Conservation (phyloP, 2,113 vertebrate genomes). For the Vombatus ursinus region DNA sequence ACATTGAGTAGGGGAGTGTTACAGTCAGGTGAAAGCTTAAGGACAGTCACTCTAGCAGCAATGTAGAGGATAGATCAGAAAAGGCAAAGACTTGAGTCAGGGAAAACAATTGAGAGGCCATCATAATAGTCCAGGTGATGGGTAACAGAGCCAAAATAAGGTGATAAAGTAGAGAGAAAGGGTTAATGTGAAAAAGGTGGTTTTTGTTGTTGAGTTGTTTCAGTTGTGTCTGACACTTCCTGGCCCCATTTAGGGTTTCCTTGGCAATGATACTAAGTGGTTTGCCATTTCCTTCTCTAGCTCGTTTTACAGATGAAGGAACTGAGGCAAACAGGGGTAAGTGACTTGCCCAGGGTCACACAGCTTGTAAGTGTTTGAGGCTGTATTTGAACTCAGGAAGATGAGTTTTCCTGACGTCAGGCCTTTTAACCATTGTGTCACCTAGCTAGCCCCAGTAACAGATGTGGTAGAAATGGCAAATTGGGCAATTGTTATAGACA, state of each 20-base stretch:
- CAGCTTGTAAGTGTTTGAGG: background rate
- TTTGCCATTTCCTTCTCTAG: background rate
- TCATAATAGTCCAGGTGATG: background rate
- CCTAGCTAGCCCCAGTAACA: background rate
- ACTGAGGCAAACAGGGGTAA: background rate
- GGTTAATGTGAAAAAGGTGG: background rate
- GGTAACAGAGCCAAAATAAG: background rate
- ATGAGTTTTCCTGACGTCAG: background rate
- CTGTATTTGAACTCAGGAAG: background rate
- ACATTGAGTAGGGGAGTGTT: background rate
- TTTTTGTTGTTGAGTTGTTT: background rate
- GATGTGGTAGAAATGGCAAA: background rate
- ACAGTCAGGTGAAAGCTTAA: background rate
- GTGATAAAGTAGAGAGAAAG: background rate
- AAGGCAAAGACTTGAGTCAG: background rate
- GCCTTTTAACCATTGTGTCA: background rate
- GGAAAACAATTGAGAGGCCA: background rate
- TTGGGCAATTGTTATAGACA: too few species aligned
- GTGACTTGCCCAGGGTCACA: background rate
- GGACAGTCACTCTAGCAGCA: background rate
- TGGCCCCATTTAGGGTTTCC: background rate
- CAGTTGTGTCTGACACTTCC: background rate
- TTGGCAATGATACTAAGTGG: background rate
- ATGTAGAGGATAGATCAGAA: background rate
- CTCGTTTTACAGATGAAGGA: background rate